phyloP scores from a whole-genome alignment of 1,140 invertebrate species.

The Drosophila watanabei region DNA sequence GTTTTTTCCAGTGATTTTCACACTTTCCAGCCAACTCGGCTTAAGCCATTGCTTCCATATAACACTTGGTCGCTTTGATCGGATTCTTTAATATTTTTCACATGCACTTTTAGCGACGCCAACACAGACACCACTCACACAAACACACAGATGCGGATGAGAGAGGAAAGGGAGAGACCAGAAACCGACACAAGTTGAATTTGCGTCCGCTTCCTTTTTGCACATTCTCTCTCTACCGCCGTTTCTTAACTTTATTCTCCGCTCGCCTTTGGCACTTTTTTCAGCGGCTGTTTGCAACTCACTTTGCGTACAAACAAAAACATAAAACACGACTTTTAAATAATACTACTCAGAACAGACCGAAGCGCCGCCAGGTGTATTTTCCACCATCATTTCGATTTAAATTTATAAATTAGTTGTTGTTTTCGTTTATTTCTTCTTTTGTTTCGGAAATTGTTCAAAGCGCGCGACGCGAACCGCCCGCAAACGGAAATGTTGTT shows the following conservation, averaged over 20 bases:
- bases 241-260: slow-evolving; percentile 20
- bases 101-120: slow-evolving; percentile 64
- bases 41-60: slow-evolving; percentile 16
- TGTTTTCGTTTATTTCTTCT: too few species aligned
- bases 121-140: slow-evolving; percentile 27
- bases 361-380: not conserved
- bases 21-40: not conserved
- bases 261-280: slow-evolving; percentile 1
- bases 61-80: slow-evolving; percentile 9
- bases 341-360: not conserved
- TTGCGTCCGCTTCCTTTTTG: slow-evolving; percentile 39
- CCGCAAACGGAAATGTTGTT: not conserved
- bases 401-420: not conserved
- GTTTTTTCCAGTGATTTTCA: slow-evolving; percentile 27
- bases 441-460: not conserved
- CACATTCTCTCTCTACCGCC: slow-evolving; percentile 22
- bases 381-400: not conserved
- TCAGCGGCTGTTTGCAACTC: slow-evolving; percentile 14
- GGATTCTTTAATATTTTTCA: slow-evolving; percentile 48
- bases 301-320: slow-evolving; percentile 20
- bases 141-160: slow-evolving; percentile 14
- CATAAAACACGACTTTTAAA: slow-evolving; percentile 18
- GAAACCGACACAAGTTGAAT: slow-evolving; percentile 5
- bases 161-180: slow-evolving; percentile 2
- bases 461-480: slow-evolving; percentile 11